Conservation (phyloP, 2,113 vertebrate species). For the Poecile atricapillus region DNA sequence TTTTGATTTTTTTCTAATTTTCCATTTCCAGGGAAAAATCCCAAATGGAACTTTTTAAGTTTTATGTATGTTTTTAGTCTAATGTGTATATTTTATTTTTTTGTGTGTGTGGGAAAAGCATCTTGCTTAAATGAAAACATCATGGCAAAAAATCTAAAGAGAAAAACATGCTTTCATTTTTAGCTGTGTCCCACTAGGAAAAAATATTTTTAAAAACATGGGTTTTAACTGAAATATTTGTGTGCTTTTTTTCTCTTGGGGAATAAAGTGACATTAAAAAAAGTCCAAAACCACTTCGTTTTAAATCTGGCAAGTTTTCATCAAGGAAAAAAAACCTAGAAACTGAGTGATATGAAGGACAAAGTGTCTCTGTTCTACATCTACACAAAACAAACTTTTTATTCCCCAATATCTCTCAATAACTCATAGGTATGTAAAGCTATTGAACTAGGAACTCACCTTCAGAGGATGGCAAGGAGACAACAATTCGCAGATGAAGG, state of each 20-base stretch:
- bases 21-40: neutral
- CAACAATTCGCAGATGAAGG: neutral
- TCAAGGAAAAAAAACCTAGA: neutral
- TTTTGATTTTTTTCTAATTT: slow-evolving; percentile 31
- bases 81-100: neutral
- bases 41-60: neutral
- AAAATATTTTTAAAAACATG: neutral
- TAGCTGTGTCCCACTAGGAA: neutral
- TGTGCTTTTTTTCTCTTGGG: neutral
- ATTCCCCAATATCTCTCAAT: neutral
- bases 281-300: fast-evolving
- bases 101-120: neutral
- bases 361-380: neutral
- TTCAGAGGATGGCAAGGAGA: slow-evolving; percentile 24
- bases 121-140: neutral
- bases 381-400: neutral
- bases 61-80: neutral
- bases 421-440: neutral
- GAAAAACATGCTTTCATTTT: neutral
- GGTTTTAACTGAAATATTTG: neutral
- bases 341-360: slow-evolving; percentile 6
- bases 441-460: neutral
- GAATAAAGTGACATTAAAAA: neutral
- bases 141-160: neutral
- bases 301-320: neutral